Conservation (phyloP, 2,113 vertebrate genomes). For the Calyptomena viridis region DNA sequence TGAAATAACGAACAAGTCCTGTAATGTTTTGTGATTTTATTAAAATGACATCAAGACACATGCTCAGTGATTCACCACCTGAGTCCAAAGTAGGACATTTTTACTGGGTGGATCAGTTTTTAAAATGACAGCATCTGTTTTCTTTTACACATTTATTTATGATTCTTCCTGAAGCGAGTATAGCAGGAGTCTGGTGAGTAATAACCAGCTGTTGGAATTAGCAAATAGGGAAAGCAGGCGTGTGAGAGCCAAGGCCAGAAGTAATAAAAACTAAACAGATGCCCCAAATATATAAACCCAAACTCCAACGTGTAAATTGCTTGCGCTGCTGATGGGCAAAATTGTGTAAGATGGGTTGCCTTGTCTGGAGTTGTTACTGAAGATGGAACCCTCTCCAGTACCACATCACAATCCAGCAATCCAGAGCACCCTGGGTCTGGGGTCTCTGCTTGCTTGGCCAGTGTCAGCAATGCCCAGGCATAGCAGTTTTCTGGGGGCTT, state of each 20-base stretch:
- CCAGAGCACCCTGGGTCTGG: no score
- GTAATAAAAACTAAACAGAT: slow-evolving; percentile 55
- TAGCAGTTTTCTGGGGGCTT: neutral
- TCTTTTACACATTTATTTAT: slow-evolving; percentile 76
- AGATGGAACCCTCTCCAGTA: neutral
- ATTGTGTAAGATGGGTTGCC: neutral
- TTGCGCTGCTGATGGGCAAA: neutral
- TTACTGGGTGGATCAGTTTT: slow-evolving; percentile 67
- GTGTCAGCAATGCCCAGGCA: rapidly evolving
- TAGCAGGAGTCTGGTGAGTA: slow-evolving; percentile 54
- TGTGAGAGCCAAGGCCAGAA: slow-evolving; percentile 38
- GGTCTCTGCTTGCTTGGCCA: neutral
- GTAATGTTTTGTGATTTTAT: slow-evolving; percentile 46
- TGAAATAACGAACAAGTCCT: slow-evolving; percentile 14
- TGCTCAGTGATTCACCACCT: slow-evolving; percentile 49
- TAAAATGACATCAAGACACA: slow-evolving; percentile 57
- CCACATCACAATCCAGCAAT: neutral
- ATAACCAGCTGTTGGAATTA: slow-evolving; percentile 78
- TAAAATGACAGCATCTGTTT: slow-evolving; percentile 80
- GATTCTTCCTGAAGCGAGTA: slow-evolving; percentile 74
- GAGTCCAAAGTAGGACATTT: slow-evolving; percentile 69
- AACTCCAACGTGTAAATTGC: slow-evolving; percentile 1
- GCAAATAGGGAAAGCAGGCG: slow-evolving; percentile 53
- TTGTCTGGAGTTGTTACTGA: neutral
- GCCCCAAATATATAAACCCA: neutral